These are phyloP conservation scores for Azorinus chamasolen DNA, from an alignment of 2,888 invertebrate genomes.

Conservation along the genomic window DNA sequence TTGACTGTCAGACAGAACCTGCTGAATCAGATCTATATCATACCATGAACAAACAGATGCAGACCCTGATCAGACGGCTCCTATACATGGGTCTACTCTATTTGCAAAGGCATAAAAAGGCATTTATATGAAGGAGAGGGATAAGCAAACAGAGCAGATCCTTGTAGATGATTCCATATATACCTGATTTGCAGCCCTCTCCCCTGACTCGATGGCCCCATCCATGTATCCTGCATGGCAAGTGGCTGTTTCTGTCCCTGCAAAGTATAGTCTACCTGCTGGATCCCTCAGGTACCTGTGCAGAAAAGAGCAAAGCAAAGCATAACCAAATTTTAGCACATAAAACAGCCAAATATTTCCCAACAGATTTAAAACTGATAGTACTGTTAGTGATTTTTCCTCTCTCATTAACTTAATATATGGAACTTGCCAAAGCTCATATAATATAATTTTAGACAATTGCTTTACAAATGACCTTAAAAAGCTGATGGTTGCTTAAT, in stretches of 20 bases:
- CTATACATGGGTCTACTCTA: too few relatives aligned
- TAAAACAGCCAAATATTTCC: neutral
- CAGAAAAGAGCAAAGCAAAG: neutral
- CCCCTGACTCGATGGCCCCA: slow-evolving; percentile 83
- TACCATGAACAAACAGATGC: too few relatives aligned
- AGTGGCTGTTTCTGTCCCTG: slow-evolving; percentile 83
- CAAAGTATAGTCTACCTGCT: slow-evolving; percentile 79
- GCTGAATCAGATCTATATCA: too few relatives aligned
- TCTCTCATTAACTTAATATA: too few relatives aligned
- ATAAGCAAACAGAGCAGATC: neutral
- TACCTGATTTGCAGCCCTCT: slow-evolving; percentile 83
- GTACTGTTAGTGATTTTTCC: too few relatives aligned
- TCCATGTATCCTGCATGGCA: slow-evolving; percentile 84
- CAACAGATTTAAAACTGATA: too few relatives aligned
- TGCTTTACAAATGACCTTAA: too few relatives aligned
- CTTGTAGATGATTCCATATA: neutral
- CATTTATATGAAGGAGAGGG: neutral
- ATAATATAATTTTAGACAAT: too few relatives aligned
- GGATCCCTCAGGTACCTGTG: slow-evolving; percentile 81
- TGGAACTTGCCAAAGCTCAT: too few relatives aligned
- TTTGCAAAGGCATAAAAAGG: neutral
- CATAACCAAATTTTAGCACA: neutral
- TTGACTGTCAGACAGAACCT: too few relatives aligned
- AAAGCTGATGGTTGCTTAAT: too few relatives aligned
- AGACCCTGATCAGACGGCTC: too few relatives aligned